Conservation (phyloP, 1,140 invertebrate genomes). For the Teleogryllus occipitalis region DNA sequence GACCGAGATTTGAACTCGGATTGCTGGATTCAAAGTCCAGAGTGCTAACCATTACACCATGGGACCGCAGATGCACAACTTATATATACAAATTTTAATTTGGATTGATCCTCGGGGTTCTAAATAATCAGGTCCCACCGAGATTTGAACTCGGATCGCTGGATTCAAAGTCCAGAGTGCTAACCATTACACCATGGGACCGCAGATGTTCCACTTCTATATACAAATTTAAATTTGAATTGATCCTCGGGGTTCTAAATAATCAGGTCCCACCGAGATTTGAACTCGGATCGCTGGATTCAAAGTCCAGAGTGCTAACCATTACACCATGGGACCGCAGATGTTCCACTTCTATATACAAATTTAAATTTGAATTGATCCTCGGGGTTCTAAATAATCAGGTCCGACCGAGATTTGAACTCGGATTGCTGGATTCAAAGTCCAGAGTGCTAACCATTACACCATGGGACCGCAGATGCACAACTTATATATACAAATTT, state of each 20-base stretch:
- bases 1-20: constrained; percentile 79
- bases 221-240: too few species aligned
- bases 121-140: constrained; percentile 39
- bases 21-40: constrained; percentile 86
- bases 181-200: constrained; percentile 47
- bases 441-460: constrained; percentile 58
- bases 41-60: constrained; percentile 88
- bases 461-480: constrained; percentile 34
- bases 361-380: too few species aligned
- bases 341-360: too few species aligned
- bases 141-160: constrained; percentile 54
- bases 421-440: constrained; percentile 57
- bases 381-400: too few species aligned
- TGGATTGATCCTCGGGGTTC: too few species aligned
- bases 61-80: constrained; percentile 32
- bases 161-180: constrained; percentile 59
- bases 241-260: too few species aligned
- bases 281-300: constrained; percentile 84
- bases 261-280: constrained; percentile 64
- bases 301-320: constrained; percentile 86
- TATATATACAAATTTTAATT: too few species aligned
- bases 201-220: too few species aligned
- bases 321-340: constrained; percentile 64
- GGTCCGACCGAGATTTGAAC: constrained; percentile 46
- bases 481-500: too few species aligned